phyloP scores from a whole-genome alignment of 2,797 vertebrate species.

The Anguilla megastoma region DNA sequence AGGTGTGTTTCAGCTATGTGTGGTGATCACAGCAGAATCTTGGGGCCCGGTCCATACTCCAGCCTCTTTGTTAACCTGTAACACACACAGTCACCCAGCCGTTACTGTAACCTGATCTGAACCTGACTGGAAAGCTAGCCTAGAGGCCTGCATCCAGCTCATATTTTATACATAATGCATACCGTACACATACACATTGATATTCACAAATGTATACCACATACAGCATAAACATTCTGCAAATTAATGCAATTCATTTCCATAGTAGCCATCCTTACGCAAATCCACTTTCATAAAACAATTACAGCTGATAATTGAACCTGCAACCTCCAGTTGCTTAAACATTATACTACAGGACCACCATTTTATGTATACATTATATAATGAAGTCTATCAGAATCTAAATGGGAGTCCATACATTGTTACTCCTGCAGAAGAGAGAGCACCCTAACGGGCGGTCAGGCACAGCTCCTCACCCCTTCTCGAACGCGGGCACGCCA shows the following conservation, averaged over 20 bases:
- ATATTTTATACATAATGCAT: neutral
- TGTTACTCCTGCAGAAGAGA: neutral
- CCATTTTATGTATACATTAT: neutral
- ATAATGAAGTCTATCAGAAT: neutral
- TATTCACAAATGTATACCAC: neutral
- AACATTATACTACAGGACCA: neutral
- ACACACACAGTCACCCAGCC: constrained; percentile 39
- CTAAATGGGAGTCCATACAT: neutral
- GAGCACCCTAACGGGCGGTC: neutral
- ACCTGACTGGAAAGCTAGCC: neutral
- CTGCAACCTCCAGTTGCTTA: neutral
- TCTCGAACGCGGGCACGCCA: constrained; percentile 74
- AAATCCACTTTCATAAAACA: neutral
- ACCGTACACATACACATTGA: neutral
- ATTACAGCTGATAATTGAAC: neutral
- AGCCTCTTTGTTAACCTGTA: constrained; percentile 86
- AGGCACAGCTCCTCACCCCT: constrained; percentile 75
- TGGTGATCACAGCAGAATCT: constrained; percentile 86
- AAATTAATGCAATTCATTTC: neutral
- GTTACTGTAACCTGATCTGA: neutral
- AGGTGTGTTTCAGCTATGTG: neutral
- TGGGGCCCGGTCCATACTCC: constrained; percentile 83
- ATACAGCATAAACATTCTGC: neutral
- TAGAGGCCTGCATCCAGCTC: neutral
- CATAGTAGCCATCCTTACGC: neutral